Evolutionary conservation across 2,113 vertebrate genomes (phyloP).

Genomic region (Pongo abelii): DNA sequence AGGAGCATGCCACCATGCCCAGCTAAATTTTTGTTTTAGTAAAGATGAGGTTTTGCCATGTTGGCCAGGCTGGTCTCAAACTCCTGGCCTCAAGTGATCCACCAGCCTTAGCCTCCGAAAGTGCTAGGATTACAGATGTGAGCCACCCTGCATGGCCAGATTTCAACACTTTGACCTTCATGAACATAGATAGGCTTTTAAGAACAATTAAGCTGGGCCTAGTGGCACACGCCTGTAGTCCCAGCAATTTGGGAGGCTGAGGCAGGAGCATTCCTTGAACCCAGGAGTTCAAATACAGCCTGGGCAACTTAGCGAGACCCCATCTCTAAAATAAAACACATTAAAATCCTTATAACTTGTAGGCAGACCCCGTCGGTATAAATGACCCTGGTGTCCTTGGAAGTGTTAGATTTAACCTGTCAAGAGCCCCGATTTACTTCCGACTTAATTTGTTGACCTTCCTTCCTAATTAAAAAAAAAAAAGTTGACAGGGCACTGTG

Average conservation of each 20-base stretch:
- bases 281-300: too few relatives aligned
- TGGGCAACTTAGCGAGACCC: too few relatives aligned
- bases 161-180: background rate
- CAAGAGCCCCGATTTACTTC: background rate
- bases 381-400: background rate
- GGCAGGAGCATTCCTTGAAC: too few relatives aligned
- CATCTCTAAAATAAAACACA: too few relatives aligned
- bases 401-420: background rate
- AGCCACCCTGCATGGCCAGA: background rate
- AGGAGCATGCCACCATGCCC: too few relatives aligned
- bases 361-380: background rate
- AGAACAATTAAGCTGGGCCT: background rate
- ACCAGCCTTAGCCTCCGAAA: background rate
- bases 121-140: background rate
- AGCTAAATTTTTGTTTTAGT: too few relatives aligned
- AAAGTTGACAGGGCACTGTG: too few relatives aligned
- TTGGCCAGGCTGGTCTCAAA: too few relatives aligned
- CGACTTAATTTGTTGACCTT: background rate
- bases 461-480: background rate
- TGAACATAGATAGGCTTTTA: background rate
- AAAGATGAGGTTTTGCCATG: too few relatives aligned
- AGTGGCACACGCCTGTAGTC: too few relatives aligned
- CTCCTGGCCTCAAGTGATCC: background rate
- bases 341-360: background rate
- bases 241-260: too few relatives aligned